phyloP scores from a whole-genome alignment of 1,140 invertebrate species.

The Triops cancriformis region DNA sequence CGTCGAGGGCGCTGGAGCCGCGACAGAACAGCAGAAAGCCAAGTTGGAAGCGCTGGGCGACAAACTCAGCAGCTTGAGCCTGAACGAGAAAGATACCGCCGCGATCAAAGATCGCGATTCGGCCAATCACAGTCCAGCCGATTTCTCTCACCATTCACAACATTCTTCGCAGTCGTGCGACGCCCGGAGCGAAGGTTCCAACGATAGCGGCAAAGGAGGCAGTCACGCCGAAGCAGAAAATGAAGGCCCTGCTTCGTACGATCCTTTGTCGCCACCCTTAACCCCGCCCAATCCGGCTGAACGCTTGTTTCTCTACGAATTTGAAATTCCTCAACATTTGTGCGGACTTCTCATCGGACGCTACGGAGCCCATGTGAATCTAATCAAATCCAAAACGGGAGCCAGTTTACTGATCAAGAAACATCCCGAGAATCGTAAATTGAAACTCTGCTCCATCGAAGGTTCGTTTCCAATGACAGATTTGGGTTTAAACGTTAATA shows the following conservation, averaged over 20 bases:
- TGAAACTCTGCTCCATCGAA: slow-evolving; percentile 74
- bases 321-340: slow-evolving; percentile 65
- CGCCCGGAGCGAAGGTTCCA: slow-evolving; percentile 59
- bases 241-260: slow-evolving; percentile 24
- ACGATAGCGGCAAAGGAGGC: slow-evolving; percentile 65
- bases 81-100: background rate
- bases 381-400: slow-evolving; percentile 65
- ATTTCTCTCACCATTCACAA: slow-evolving; percentile 46
- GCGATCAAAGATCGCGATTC: slow-evolving; percentile 44
- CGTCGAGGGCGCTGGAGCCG: background rate
- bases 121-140: slow-evolving; percentile 57
- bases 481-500: too few species aligned
- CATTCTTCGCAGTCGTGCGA: slow-evolving; percentile 45
- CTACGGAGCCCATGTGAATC: slow-evolving; percentile 67
- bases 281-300: slow-evolving; percentile 21
- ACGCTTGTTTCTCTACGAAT: slow-evolving; percentile 51
- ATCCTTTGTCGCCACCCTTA: background rate
- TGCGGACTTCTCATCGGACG: slow-evolving; percentile 82
- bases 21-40: background rate
- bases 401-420: slow-evolving; percentile 67
- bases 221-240: slow-evolving; percentile 38
- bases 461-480: slow-evolving; percentile 51
- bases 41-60: background rate
- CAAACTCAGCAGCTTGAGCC: background rate
- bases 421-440: slow-evolving; percentile 57